Base-by-base conservation (phyloP, 2,888 invertebrate genomes). In the Spisula subtruncata region DNA sequence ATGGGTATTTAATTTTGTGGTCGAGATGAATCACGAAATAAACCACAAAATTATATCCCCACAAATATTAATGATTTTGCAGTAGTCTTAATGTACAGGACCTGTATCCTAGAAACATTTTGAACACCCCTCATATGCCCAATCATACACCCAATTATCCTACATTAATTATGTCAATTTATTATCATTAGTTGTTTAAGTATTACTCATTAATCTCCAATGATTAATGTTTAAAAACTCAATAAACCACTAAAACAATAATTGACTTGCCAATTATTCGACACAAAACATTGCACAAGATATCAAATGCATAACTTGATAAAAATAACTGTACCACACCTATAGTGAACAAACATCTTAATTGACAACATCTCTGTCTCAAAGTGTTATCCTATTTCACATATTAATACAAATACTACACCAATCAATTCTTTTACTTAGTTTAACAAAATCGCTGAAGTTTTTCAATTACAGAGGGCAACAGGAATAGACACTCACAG, bases 151-250 rank as follows among this genome's bases (percentile, higher is more conserved):
- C 60, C 10, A 25, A 12, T 66, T 25, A 66, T 25, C 60, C 25
- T 10, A 66, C 60, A 66, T 66, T 66, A 66, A 25, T 66, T 25
- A 66, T 66, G 60, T 66, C 60, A 66, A 25, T 25, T 10, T n/a
- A 66, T 25, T 66, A 66, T 25, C 60, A 25, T 6, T 25, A 66
- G n/a, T 66, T 25, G 10, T 25, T 25, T 25, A 66, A 66, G 60
- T 6, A 66, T n/a, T 60, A n/a, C 60, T 20, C 20, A n/a, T n/a
- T 66, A n/a, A 66, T 66, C 25, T 66, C 12, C 60, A n/a, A 66
- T 66, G 60, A 66, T 66, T n/a, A 66, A 66, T 66, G 60, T 10
- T 66, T 25, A 66, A 66, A 66, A n/a, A 25, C 60, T 66, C 60
- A 66, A 66, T 66, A 66, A 66, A 25, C 60, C 25, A 66, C 12